A percentile compares a stretch with the other conserved stretches of the same genome.
Evolutionary conservation across 2,888 invertebrate species (phyloP).

Genomic region (Rotaria macrura): DNA sequence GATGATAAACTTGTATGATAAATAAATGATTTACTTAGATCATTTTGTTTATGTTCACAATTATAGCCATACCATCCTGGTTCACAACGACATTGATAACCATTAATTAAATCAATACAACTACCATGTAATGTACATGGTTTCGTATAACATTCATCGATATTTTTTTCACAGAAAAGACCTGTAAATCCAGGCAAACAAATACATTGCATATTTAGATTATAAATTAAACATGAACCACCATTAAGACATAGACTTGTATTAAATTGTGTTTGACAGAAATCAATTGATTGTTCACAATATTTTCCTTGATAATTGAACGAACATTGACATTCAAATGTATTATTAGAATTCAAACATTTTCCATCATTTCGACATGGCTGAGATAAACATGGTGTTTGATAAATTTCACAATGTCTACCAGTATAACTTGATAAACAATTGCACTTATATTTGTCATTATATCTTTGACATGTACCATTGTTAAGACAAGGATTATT

Average conservation of each 20-base stretch:
- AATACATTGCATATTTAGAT: not conserved
- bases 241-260: not conserved
- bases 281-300: not conserved
- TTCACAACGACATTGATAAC: not conserved
- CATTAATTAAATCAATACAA: not conserved
- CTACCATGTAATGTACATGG: not conserved
- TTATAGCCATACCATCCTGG: not conserved
- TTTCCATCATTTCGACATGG: not conserved
- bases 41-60: not conserved
- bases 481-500: not conserved
- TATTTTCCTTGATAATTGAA: not conserved
- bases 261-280: not conserved
- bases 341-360: not conserved
- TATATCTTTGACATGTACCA: not conserved
- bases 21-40: not conserved
- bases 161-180: not conserved
- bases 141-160: not conserved
- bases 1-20: not conserved
- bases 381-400: not conserved
- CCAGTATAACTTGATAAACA: not conserved
- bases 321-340: constrained; percentile 3
- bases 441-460: not conserved
- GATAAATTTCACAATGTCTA: not conserved
- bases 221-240: not conserved
- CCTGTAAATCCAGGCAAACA: constrained; percentile 2